Base-by-base conservation (phyloP, 2,888 invertebrate species). In the Chymomyza fuscimana region DNA sequence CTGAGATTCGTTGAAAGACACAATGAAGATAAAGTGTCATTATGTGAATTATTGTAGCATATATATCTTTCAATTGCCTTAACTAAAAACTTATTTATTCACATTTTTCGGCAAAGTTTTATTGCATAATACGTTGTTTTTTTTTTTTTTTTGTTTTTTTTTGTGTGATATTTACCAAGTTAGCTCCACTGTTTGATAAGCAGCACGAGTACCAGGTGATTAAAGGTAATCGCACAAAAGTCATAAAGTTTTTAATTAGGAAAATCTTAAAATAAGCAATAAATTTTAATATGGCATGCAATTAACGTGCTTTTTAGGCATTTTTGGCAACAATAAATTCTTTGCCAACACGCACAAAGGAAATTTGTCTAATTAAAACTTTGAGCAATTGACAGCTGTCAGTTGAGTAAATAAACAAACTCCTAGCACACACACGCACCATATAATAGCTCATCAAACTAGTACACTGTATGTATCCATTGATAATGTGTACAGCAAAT, bases 391-490 rank as follows among this genome's bases (percentile, higher is more conserved):
- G 40, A 2, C 40, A 46, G 40, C 12, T 66, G 59, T 60, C 82
- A 82, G 72, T 73, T 87, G 78, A 63, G 65, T 70, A 78, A 87
- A 87, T 70, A 80, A 36, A 10, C n/a, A 36, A 78, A 67, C 40
- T 46, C 10, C 40, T 46, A 15, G 6, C 40, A 46, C 40, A 46
- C 40, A 61, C 75, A 61, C 78, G 69, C 29, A 64, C 70, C 59
- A 58, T 65, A 63, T 63, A 73, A 67, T 64, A 73, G 73, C 69
- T 81, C 67, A 73, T 70, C 65, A 73, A 63, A 69, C 62, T 70
- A 19, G 36, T 64, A 67, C 50, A 65, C 46, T 58, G 32, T 15
- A 51, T 68, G 6, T 52, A 40, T 50, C 10, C 67, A 74, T 61
- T 62, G 62, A 19, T 40, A 22, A 22, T 25, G 15, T 3, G 22